phyloP scores from a whole-genome alignment of 2,888 invertebrate genomes.

The Zaprionus lineosus region DNA sequence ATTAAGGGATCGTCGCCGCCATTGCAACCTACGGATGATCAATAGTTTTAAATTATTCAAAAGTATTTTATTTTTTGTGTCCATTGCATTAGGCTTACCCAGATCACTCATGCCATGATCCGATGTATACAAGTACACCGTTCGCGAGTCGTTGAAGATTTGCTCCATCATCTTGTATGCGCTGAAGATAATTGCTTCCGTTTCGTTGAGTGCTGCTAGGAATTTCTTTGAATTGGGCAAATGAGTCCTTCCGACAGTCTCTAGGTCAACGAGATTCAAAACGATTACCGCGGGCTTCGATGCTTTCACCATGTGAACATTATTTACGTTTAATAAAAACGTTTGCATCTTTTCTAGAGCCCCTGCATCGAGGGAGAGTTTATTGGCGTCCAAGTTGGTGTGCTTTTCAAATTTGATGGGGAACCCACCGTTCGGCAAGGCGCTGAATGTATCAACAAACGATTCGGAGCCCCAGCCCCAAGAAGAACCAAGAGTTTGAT shows the following conservation, averaged over 20 bases:
- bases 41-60: background rate
- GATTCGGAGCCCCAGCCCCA: conserved; percentile 98
- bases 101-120: conserved; percentile 99
- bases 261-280: conserved; percentile 95
- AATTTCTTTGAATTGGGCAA: conserved; percentile 93
- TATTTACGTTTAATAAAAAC: conserved; percentile 84
- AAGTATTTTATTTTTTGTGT: too few species aligned
- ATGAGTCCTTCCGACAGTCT: conserved; percentile 95
- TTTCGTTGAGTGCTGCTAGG: conserved; percentile 88
- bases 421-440: conserved; percentile 80
- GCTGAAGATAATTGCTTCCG: conserved; percentile 89
- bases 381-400: too few species aligned
- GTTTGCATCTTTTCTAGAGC: too few species aligned
- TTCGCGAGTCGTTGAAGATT: conserved; percentile 89
- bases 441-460: conserved; percentile 93
- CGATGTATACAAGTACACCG: conserved; percentile 94
- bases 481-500: conserved; percentile 86
- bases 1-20: conserved; percentile 94
- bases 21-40: conserved; percentile 86
- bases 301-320: conserved; percentile 81
- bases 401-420: conserved; percentile 83
- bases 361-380: too few species aligned
- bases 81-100: conserved; percentile 84
- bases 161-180: conserved; percentile 87
- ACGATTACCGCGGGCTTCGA: conserved; percentile 88